phyloP scores from a whole-genome alignment of 1,140 invertebrate species.

The Meloidogyne hapla region DNA sequence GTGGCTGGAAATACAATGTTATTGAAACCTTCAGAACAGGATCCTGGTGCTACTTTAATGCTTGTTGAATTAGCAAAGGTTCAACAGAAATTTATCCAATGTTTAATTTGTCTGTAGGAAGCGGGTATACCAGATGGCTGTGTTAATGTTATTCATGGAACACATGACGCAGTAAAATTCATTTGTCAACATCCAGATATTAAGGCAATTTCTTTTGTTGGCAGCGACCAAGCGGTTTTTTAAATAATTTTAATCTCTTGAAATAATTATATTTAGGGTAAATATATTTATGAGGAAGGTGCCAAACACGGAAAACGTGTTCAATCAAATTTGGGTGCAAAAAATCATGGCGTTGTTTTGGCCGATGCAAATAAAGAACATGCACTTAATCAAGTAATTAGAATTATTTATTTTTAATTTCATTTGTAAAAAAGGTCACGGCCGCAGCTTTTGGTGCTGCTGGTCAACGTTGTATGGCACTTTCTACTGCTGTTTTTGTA shows the following conservation, averaged over 20 bases:
- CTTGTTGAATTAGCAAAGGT: constrained; percentile 76
- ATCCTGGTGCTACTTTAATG: constrained; percentile 92
- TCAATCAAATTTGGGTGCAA: constrained; percentile 97
- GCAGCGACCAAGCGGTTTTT: constrained; percentile 82
- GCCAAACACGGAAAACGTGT: constrained; percentile 87
- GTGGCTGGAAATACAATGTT: constrained; percentile 80
- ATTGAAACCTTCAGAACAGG: constrained; percentile 88
- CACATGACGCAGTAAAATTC: constrained; percentile 89
- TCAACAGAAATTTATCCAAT: neutral
- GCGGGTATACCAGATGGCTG: constrained; percentile 89
- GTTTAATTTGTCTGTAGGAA: constrained; percentile 66
- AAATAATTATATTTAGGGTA: constrained; percentile 71
- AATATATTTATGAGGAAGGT: constrained; percentile 90
- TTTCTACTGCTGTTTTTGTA: constrained; percentile 93
- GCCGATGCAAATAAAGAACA: constrained; percentile 96
- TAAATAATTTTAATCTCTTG: constrained; percentile 12
- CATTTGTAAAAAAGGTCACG: constrained; percentile 69
- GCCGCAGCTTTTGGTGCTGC: constrained; percentile 91
- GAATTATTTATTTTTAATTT: constrained; percentile 6
- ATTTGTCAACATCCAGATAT: constrained; percentile 94
- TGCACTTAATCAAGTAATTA: constrained; percentile 68
- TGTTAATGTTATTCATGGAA: constrained; percentile 93
- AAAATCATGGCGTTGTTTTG: constrained; percentile 95
- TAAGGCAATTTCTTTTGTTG: constrained; percentile 95
- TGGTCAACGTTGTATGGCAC: constrained; percentile 93